These are phyloP conservation scores for Poeciliopsis turneri DNA, from an alignment of 2,797 vertebrate genomes.

Conservation along the genomic window DNA sequence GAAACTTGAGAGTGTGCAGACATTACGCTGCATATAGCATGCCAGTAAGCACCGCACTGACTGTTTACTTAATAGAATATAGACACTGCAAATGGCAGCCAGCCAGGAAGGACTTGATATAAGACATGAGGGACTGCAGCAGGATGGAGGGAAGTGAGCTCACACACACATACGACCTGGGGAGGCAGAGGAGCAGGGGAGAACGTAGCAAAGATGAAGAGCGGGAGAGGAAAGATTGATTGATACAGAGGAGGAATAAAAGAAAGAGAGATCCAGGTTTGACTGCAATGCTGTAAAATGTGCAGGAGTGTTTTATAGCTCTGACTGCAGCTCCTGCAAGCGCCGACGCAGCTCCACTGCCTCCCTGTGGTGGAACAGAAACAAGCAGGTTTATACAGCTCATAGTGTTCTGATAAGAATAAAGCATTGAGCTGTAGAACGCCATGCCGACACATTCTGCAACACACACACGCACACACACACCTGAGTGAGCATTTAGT, in stretches of 20 bases:
- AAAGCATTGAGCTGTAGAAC: neutral
- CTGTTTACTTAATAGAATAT: constrained; percentile 37
- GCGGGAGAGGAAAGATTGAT: neutral
- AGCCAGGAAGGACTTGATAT: constrained; percentile 43
- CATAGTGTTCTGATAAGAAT: neutral
- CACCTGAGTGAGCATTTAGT: neutral
- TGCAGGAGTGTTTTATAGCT: constrained; percentile 19
- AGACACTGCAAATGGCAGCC: constrained; percentile 16
- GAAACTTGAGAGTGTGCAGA: neutral
- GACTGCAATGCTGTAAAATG: constrained; percentile 65
- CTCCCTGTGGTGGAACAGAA: constrained; percentile 37
- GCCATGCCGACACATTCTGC: no score
- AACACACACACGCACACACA: neutral
- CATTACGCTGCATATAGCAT: constrained; percentile 4
- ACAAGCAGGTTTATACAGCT: neutral
- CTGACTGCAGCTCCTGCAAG: neutral
- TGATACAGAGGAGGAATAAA: neutral
- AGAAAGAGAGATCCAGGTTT: constrained; percentile 7
- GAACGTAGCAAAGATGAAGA: constrained; percentile 9
- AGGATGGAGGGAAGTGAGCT: neutral
- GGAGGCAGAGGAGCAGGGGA: neutral
- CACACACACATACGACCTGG: neutral
- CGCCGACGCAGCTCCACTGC: constrained; percentile 27
- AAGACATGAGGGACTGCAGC: constrained; percentile 36
- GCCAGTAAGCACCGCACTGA: constrained; percentile 25